These are phyloP conservation scores for Cantharis lateralis DNA, from an alignment of 2,888 invertebrate species.

Conservation along the genomic window DNA sequence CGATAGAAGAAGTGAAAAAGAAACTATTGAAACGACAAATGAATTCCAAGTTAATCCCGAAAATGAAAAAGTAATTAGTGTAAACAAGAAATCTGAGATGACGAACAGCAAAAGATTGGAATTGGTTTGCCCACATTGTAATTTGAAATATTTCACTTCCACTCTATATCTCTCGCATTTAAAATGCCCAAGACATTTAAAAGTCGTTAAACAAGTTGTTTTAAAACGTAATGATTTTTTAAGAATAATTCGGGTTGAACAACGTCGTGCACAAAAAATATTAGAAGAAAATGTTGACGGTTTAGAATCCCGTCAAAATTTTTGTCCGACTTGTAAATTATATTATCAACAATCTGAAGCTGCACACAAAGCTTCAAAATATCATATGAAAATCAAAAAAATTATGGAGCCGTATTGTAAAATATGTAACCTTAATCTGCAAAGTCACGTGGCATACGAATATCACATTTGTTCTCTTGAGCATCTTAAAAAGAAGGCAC, in stretches of 20 bases:
- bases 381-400: slow-evolving; percentile 83
- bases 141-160: slow-evolving; percentile 74
- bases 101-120: slow-evolving; percentile 43
- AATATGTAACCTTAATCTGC: slow-evolving; percentile 76
- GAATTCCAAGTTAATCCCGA: slow-evolving; percentile 49
- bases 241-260: slow-evolving; percentile 70
- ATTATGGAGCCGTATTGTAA: slow-evolving; percentile 83
- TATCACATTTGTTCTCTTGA: slow-evolving; percentile 81
- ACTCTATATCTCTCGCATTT: slow-evolving; percentile 77
- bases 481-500: slow-evolving; percentile 73
- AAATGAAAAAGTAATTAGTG: not conserved
- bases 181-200: slow-evolving; percentile 71
- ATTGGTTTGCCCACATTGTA: slow-evolving; percentile 78
- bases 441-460: slow-evolving; percentile 84
- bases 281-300: slow-evolving; percentile 73
- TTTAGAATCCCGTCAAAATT: slow-evolving; percentile 55
- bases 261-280: slow-evolving; percentile 78
- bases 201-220: slow-evolving; percentile 75
- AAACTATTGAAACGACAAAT: slow-evolving; percentile 42
- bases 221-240: no score
- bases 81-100: slow-evolving; percentile 20
- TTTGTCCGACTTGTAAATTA: slow-evolving; percentile 54
- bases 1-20: slow-evolving; percentile 49
- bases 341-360: slow-evolving; percentile 62
- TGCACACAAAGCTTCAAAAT: slow-evolving; percentile 77